These are phyloP conservation scores for Gnatocerus cornutus DNA, from an alignment of 2,888 invertebrate species.

Conservation along the genomic window DNA sequence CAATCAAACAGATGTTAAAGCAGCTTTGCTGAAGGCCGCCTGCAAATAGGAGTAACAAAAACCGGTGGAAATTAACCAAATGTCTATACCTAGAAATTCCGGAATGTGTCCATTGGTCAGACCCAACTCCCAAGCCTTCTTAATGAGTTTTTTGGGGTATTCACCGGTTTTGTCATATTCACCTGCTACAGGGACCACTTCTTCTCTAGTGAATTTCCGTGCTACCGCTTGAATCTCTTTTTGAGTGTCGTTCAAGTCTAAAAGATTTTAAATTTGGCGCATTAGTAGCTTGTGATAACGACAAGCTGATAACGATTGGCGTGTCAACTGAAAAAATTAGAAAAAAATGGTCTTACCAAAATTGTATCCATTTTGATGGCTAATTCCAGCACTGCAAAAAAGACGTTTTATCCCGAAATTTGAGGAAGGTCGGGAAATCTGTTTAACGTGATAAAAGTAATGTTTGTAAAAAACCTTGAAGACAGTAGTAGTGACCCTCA, in stretches of 20 bases:
- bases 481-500: neutral
- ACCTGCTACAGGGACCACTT: conserved; percentile 92
- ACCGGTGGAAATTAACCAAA: conserved; percentile 62
- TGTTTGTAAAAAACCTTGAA: neutral
- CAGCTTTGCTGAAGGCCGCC: conserved; percentile 85
- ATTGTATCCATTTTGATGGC: conserved; percentile 53
- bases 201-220: conserved; percentile 92
- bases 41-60: conserved; percentile 64
- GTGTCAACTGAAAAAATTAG: too few relatives aligned
- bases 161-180: conserved; percentile 92
- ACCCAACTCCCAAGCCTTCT: conserved; percentile 93
- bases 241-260: conserved; percentile 81
- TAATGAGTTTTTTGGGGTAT: conserved; percentile 95
- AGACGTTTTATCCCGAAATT: neutral
- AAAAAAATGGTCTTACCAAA: conserved; percentile 50
- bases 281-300: too few relatives aligned
- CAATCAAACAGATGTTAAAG: conserved; percentile 86
- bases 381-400: neutral
- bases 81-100: conserved; percentile 83
- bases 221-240: conserved; percentile 87
- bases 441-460: neutral
- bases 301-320: too few relatives aligned
- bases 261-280: conserved; percentile 34
- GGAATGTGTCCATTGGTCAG: conserved; percentile 92
- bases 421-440: neutral